Evolutionary conservation across 2,797 vertebrate genomes (phyloP).

Genomic region (Paramormyrops hopkinsi): DNA sequence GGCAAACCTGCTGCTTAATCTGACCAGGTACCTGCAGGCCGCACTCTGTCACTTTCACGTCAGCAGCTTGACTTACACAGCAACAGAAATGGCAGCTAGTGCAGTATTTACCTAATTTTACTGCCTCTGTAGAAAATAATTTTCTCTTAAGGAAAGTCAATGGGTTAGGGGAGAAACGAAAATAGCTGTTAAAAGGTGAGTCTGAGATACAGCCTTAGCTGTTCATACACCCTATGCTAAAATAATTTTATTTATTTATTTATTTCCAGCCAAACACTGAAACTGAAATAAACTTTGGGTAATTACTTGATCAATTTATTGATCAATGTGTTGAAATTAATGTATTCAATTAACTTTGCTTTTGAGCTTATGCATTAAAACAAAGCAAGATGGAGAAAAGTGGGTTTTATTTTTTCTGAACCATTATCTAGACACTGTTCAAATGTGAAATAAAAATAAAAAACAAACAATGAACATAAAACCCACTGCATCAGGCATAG

Average conservation of each 20-base stretch:
- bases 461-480: neutral
- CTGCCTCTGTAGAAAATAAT: neutral
- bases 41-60: neutral
- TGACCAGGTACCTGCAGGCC: conserved; percentile 76
- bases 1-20: conserved; percentile 84
- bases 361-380: neutral
- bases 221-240: neutral
- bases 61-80: neutral
- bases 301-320: neutral
- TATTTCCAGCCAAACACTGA: neutral
- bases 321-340: neutral
- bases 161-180: neutral
- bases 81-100: neutral
- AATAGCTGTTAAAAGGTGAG: neutral
- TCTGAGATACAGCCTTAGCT: neutral
- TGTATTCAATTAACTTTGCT: neutral
- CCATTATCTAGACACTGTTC: neutral
- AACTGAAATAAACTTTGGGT: neutral
- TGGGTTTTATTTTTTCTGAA: neutral
- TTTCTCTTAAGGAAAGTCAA: neutral
- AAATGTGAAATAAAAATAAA: neutral
- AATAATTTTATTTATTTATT: neutral
- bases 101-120: neutral
- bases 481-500: neutral
- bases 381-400: neutral